phyloP scores from a whole-genome alignment of 2,888 invertebrate species.

The Ischnura elegans region DNA sequence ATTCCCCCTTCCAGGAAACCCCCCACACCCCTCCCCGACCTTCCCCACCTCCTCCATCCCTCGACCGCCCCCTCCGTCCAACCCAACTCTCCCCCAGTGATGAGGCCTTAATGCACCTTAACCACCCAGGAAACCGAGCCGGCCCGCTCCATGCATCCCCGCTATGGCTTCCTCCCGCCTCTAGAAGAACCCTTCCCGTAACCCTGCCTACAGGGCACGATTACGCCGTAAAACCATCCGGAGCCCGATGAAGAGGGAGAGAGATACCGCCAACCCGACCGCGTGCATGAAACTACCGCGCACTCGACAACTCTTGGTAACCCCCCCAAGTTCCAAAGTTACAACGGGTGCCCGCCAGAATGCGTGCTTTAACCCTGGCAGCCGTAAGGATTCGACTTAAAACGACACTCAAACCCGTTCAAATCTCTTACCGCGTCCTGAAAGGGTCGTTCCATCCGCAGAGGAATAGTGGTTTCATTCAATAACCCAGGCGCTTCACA shows the following conservation, averaged over 20 bases:
- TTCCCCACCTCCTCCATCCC: neutral
- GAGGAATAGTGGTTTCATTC: no score
- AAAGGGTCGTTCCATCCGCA: no score
- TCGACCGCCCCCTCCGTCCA: neutral
- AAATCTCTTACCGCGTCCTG: no score
- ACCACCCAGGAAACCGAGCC: neutral
- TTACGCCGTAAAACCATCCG: neutral
- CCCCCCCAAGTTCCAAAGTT: no score
- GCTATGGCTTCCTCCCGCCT: neutral
- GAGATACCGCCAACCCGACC: no score
- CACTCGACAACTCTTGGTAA: no score
- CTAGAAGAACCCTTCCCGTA: neutral
- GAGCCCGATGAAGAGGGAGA: neutral
- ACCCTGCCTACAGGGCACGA: neutral
- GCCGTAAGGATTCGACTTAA: no score
- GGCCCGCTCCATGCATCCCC: neutral
- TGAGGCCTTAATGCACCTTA: constrained; percentile 24
- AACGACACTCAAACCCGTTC: no score
- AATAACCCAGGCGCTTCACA: no score
- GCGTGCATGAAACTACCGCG: no score
- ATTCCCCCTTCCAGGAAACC: neutral
- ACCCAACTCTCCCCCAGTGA: neutral
- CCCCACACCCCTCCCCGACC: neutral
- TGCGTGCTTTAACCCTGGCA: no score
- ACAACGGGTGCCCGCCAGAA: no score